A percentile compares a stretch with the other conserved stretches of the same genome.
phyloP scores from a whole-genome alignment of 2,113 vertebrate species.

The Progne subis region DNA sequence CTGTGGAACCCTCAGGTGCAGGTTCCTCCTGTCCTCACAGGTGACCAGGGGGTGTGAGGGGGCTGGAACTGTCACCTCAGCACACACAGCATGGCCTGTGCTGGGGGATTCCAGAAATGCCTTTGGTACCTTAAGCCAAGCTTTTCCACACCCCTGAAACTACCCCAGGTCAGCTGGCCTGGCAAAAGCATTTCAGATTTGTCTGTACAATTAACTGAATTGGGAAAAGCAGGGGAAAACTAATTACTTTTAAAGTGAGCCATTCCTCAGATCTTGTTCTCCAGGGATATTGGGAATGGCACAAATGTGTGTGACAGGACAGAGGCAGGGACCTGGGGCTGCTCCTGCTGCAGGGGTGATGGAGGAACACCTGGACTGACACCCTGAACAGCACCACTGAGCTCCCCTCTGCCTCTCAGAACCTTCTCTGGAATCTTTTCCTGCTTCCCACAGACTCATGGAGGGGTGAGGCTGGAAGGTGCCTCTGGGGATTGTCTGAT shows the following conservation, averaged over 20 bases:
- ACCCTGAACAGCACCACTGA: neutral
- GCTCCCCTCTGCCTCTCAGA: neutral
- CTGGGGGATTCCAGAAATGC: neutral
- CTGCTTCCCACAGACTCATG: neutral
- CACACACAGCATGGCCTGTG: fast-evolving
- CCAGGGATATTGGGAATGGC: neutral
- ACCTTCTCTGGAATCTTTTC: neutral
- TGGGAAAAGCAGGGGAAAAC: neutral
- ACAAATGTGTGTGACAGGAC: neutral
- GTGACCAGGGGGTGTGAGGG: neutral
- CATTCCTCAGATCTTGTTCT: neutral
- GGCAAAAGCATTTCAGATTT: neutral
- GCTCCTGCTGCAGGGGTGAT: neutral
- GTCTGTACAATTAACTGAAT: neutral
- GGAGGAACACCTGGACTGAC: neutral
- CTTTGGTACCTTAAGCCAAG: neutral
- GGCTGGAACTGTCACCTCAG: neutral
- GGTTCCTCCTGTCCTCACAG: neutral
- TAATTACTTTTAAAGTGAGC: neutral
- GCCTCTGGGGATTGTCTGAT: neutral
- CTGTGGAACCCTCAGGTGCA: neutral
- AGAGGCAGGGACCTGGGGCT: neutral
- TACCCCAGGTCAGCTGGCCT: neutral
- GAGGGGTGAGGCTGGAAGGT: neutral
- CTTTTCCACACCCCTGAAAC: neutral